Evolutionary conservation across 2,888 invertebrate species (phyloP).

Genomic region (Lydus trimaculatus): DNA sequence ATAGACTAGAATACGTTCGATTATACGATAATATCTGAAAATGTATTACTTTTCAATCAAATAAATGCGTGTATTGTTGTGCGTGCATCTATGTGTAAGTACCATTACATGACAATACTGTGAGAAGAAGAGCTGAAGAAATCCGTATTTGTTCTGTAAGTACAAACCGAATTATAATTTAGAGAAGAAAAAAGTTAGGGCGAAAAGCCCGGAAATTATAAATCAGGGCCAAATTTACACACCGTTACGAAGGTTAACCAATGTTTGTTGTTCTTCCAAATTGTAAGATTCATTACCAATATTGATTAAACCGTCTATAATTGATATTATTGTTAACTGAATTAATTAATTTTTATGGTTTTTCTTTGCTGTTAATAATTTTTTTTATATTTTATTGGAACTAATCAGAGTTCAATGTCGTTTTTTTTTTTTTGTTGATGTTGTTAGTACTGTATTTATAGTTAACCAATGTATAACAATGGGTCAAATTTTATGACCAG

Average conservation of each 20-base stretch:
- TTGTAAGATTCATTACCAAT: too few species aligned
- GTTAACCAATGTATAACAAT: neutral
- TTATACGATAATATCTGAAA: neutral
- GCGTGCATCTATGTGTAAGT: too few species aligned
- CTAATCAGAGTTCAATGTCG: neutral
- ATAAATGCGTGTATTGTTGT: neutral
- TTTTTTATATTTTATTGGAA: neutral
- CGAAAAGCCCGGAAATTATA: too few species aligned
- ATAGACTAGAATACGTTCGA: neutral
- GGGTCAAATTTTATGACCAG: neutral
- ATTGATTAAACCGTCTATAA: too few species aligned
- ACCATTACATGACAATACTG: too few species aligned
- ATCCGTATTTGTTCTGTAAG: too few species aligned
- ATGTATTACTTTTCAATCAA: neutral
- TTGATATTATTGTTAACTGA: too few species aligned
- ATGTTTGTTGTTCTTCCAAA: too few species aligned
- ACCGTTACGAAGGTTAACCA: neutral
- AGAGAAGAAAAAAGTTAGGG: too few species aligned
- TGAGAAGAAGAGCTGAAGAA: too few species aligned
- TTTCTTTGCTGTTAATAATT: neutral
- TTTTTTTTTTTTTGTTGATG: neutral
- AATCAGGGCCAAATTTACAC: neutral
- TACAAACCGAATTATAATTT: too few species aligned
- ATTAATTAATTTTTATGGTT: neutral
- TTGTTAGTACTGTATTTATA: neutral